Percentiles rank a stretch among this genome's conserved stretches.
Evolutionary conservation across 2,888 invertebrate species (phyloP).

Genomic region (Criorhina ranunculi): DNA sequence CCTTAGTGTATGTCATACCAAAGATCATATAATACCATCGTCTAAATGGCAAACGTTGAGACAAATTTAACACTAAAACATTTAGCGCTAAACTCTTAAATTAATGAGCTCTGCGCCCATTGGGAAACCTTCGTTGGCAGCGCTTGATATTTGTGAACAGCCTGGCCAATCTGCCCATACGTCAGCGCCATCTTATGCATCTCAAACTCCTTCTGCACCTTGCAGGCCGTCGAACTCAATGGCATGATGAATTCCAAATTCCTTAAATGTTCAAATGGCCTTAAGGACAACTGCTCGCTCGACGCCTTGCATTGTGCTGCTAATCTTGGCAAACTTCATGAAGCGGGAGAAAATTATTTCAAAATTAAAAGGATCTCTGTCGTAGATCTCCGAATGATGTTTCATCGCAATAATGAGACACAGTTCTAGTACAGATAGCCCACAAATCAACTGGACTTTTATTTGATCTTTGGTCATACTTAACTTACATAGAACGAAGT

Average conservation of each 20-base stretch:
- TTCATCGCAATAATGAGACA: constrained; percentile 95
- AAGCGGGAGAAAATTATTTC: constrained; percentile 95
- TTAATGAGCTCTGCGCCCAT: constrained; percentile 90
- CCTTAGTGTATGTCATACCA: too few species aligned
- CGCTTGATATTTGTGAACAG: constrained; percentile 89
- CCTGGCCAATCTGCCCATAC: constrained; percentile 89
- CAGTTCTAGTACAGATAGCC: constrained; percentile 92
- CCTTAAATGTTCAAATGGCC: constrained; percentile 93
- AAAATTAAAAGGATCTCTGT: constrained; percentile 96
- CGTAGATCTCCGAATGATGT: constrained; percentile 93
- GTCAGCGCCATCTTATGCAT: constrained; percentile 90
- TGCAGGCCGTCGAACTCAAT: constrained; percentile 85
- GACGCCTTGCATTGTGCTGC: constrained; percentile 89
- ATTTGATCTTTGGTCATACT: too few species aligned
- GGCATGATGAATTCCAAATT: constrained; percentile 91
- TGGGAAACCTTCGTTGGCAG: constrained; percentile 94
- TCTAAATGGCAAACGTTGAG: too few species aligned
- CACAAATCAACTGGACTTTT: constrained; percentile 90
- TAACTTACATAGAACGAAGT: too few species aligned
- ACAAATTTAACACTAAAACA: too few species aligned
- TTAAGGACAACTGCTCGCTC: constrained; percentile 92
- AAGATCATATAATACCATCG: too few species aligned
- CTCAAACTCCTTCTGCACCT: constrained; percentile 93
- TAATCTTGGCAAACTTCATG: constrained; percentile 91
- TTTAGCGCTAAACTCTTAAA: too few species aligned